A percentile compares a stretch with the other conserved stretches of the same genome.
phyloP scores from a whole-genome alignment of 2,888 invertebrate species.

The Ophion costatus region DNA sequence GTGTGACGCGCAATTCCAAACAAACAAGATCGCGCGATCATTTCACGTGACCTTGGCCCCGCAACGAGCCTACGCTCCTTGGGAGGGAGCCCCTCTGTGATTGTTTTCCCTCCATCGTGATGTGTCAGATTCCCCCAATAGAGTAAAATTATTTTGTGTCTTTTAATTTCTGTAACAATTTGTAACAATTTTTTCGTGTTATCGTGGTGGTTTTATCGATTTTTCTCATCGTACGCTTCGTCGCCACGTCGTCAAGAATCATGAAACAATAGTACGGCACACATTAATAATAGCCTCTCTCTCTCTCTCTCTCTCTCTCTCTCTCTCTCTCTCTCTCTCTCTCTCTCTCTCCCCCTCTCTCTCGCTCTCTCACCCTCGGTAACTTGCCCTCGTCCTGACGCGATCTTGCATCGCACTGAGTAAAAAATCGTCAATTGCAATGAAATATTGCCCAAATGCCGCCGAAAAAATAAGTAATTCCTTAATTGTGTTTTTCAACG shows the following conservation, averaged over 20 bases:
- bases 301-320: not conserved
- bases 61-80: slow-evolving; percentile 55
- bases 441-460: not conserved
- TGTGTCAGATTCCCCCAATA: slow-evolving; percentile 71
- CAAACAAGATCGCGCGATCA: slow-evolving; percentile 46
- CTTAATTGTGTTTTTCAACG: not conserved
- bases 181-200: not conserved
- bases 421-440: slow-evolving; percentile 1
- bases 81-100: slow-evolving; percentile 58
- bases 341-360: not conserved
- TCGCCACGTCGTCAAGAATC: not conserved
- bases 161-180: slow-evolving; percentile 7
- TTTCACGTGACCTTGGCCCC: slow-evolving; percentile 73
- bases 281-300: slow-evolving; percentile 29
- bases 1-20: slow-evolving; percentile 37
- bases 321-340: not conserved
- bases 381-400: slow-evolving; percentile 4
- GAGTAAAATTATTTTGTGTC: slow-evolving; percentile 63
- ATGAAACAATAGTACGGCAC: slow-evolving; percentile 13
- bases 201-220: not conserved
- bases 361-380: not conserved
- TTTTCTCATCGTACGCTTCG: not conserved
- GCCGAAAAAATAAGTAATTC: not conserved
- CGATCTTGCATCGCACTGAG: slow-evolving; percentile 20
- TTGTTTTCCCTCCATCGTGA: slow-evolving; percentile 74